These are phyloP conservation scores for Pseudococcus longispinus DNA, from an alignment of 2,888 invertebrate species.

Conservation along the genomic window DNA sequence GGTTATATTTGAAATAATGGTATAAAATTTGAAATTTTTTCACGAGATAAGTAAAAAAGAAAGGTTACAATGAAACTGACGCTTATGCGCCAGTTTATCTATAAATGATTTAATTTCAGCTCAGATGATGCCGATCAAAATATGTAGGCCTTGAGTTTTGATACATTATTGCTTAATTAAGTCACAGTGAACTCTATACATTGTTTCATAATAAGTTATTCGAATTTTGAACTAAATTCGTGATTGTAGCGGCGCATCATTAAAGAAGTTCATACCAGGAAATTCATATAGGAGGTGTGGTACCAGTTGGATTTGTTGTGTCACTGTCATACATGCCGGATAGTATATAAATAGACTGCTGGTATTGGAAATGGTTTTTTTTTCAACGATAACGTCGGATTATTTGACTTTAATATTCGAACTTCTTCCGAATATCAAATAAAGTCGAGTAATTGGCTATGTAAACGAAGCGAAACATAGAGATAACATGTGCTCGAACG, in stretches of 20 bases:
- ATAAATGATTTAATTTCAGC: background rate
- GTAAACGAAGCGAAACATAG: conserved; percentile 12
- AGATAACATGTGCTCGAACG: background rate
- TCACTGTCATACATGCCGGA: background rate
- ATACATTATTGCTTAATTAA: background rate
- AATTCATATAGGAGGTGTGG: conserved; percentile 1
- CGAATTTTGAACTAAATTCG: background rate
- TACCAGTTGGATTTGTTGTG: conserved; percentile 28
- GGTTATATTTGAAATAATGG: background rate
- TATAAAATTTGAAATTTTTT: background rate
- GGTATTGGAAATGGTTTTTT: conserved; percentile 20
- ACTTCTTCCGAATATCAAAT: conserved; percentile 9
- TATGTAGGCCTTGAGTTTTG: conserved; percentile 16
- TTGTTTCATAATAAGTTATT: background rate
- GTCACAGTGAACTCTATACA: background rate
- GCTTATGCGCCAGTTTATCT: background rate
- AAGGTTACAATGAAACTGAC: background rate
- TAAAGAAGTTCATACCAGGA: background rate
- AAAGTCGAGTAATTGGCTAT: conserved; percentile 35
- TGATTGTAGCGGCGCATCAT: background rate
- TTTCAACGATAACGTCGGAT: conserved; percentile 30
- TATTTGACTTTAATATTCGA: conserved; percentile 32
- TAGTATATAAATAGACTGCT: conserved; percentile 31
- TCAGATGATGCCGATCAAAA: background rate
- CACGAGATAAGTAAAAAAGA: background rate